These are phyloP conservation scores for Eretmochelys imbricata DNA, from an alignment of 2,113 vertebrate species.

Conservation along the genomic window DNA sequence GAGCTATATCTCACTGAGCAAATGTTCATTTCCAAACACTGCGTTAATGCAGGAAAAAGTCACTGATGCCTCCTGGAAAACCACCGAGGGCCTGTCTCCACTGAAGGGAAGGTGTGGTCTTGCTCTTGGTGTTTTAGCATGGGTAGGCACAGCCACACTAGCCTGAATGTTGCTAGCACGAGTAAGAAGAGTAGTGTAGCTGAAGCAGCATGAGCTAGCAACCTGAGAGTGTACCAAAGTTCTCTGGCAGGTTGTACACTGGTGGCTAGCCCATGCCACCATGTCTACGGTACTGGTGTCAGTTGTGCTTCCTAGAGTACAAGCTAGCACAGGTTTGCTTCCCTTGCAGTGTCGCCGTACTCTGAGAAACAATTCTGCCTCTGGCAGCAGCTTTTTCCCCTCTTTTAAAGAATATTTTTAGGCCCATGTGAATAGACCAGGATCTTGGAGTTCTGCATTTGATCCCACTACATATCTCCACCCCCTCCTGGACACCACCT, in stretches of 20 bases:
- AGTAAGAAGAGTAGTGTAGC: too few relatives aligned
- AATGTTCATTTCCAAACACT: conserved; percentile 62
- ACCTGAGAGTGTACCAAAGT: too few relatives aligned
- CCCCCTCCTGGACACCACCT: not conserved
- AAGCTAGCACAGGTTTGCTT: not conserved
- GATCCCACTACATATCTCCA: conserved; percentile 23
- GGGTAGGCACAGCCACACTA: not conserved
- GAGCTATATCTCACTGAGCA: conserved; percentile 63
- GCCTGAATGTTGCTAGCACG: not conserved
- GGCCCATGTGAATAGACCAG: not conserved
- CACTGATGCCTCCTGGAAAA: conserved; percentile 41
- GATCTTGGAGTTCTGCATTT: not conserved
- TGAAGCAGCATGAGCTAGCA: too few relatives aligned
- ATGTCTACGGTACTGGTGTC: not conserved
- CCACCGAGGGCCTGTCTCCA: not conserved
- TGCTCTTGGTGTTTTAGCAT: not conserved
- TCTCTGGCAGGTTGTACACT: too few relatives aligned
- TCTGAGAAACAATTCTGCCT: not conserved
- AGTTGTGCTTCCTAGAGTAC: not conserved
- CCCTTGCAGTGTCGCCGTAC: not conserved
- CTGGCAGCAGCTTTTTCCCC: not conserved
- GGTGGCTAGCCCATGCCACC: too few relatives aligned
- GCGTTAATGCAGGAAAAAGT: conserved; percentile 41
- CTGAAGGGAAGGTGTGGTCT: not conserved
- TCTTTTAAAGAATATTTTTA: not conserved